Conservation (phyloP, 2,888 invertebrate species). For the Scelioninae gen. 1 region DNA sequence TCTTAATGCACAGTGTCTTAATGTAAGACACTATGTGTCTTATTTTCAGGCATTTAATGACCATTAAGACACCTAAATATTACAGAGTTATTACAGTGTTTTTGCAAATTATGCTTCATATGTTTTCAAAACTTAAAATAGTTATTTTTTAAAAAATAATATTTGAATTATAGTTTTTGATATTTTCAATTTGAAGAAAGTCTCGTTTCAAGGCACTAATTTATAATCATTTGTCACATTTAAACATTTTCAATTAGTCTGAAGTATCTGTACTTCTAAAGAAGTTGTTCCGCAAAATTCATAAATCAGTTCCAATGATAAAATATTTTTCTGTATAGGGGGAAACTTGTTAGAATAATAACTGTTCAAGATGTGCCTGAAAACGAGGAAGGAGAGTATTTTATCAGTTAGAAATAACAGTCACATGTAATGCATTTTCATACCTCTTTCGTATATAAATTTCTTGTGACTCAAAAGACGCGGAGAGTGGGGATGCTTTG, state of each 20-base stretch:
- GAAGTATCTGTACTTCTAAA: neutral
- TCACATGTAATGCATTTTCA: slow-evolving; percentile 54
- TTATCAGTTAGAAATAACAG: slow-evolving; percentile 56
- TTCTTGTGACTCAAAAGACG: slow-evolving; percentile 71
- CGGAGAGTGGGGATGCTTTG: slow-evolving; percentile 74
- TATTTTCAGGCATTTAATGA: no score
- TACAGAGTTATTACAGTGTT: no score
- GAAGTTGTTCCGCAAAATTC: neutral
- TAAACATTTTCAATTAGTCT: neutral
- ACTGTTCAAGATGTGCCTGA: slow-evolving; percentile 1
- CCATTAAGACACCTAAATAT: no score
- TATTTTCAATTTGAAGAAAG: no score
- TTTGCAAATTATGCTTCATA: no score
- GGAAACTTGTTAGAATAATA: slow-evolving; percentile 53
- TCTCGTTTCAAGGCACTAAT: no score
- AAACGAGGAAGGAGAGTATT: slow-evolving; percentile 20
- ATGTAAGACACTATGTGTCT: no score
- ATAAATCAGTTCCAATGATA: slow-evolving; percentile 45
- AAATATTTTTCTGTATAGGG: slow-evolving; percentile 31
- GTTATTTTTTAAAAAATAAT: no score
- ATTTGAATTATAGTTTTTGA: no score
- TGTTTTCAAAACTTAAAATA: no score
- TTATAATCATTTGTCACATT: neutral
- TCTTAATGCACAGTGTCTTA: no score
- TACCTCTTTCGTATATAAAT: slow-evolving; percentile 73